Conservation (phyloP, 2,797 vertebrate genomes). For the Anguilla marmorata region DNA sequence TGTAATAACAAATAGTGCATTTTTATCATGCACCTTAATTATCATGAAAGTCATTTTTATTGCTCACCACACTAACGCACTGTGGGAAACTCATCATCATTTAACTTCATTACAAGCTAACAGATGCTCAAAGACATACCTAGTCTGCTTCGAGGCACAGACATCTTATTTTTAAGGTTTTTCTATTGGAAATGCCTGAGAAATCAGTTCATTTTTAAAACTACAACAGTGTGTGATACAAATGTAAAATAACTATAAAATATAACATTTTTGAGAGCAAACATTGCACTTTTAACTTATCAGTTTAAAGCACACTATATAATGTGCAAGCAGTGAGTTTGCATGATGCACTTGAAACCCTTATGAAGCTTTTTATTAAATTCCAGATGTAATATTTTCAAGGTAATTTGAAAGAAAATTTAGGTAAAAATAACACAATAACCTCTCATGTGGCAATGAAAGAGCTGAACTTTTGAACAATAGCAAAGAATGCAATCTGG, state of each 20-base stretch:
- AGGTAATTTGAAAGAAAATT: not conserved
- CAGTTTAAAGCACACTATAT: no score
- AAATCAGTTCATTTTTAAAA: not conserved
- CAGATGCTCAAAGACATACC: not conserved
- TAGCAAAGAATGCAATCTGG: not conserved
- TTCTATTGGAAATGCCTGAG: not conserved
- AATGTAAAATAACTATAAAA: no score
- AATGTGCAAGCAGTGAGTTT: no score
- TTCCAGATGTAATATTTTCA: not conserved
- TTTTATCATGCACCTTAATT: not conserved
- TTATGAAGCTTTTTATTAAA: no score
- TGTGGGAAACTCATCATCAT: not conserved
- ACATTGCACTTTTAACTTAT: no score
- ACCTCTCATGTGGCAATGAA: not conserved
- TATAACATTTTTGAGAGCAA: no score
- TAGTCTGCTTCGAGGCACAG: not conserved
- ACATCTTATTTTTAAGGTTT: not conserved
- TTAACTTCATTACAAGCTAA: not conserved
- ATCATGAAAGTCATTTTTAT: not conserved
- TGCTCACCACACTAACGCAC: not conserved
- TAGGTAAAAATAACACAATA: not conserved
- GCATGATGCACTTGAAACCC: no score
- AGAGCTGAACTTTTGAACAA: conserved; percentile 3
- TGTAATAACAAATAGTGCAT: not conserved
- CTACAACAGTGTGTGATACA: not conserved